Conservation (phyloP, 2,888 invertebrate species). For the Biston stratarius region DNA sequence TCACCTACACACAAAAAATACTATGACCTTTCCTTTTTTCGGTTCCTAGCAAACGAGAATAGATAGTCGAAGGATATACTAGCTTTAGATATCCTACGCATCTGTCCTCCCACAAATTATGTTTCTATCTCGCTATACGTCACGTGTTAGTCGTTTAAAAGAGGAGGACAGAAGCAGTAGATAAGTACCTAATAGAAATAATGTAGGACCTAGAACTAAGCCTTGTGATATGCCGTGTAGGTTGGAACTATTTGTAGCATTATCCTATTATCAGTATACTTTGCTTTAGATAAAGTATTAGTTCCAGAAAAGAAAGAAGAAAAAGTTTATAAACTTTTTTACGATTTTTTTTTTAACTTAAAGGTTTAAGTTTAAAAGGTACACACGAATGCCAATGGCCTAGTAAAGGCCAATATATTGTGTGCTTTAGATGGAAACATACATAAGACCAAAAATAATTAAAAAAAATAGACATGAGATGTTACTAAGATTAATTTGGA, state of each 20-base stretch:
- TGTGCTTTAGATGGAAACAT: background rate
- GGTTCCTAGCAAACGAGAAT: conserved; percentile 35
- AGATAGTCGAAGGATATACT: conserved; percentile 40
- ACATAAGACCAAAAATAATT: background rate
- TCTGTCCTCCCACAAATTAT: conserved; percentile 61
- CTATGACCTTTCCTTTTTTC: conserved; percentile 31
- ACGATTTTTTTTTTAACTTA: too few relatives aligned
- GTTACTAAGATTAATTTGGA: too few relatives aligned
- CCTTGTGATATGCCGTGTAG: conserved; percentile 69
- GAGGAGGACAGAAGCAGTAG: conserved; percentile 51
- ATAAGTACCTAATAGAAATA: conserved; percentile 55
- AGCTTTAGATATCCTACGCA: conserved; percentile 47
- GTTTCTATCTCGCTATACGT: conserved; percentile 48
- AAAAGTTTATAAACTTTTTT: too few relatives aligned
- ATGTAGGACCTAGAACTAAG: conserved; percentile 59
- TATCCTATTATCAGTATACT: background rate
- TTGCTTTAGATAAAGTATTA: background rate
- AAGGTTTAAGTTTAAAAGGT: too few relatives aligned
- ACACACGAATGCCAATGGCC: too few relatives aligned
- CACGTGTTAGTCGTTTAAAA: conserved; percentile 28
- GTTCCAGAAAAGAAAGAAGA: too few relatives aligned
- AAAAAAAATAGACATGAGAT: too few relatives aligned
- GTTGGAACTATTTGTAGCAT: conserved; percentile 43
- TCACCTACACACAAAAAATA: background rate
- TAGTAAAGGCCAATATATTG: background rate